phyloP scores from a whole-genome alignment of 2,888 invertebrate species.

The Rhamnusium bicolor region DNA sequence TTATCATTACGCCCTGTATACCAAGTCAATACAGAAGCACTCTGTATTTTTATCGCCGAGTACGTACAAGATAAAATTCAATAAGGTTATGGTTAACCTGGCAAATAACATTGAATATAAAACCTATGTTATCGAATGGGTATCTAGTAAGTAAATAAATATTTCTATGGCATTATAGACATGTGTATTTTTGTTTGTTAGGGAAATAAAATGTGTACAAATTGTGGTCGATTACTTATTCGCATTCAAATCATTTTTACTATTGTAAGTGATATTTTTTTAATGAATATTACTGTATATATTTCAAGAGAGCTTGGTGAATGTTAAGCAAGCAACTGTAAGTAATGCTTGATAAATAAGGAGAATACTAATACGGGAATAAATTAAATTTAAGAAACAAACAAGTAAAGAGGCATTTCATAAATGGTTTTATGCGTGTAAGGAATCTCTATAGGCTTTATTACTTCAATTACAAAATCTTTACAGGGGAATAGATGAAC shows the following conservation, averaged over 20 bases:
- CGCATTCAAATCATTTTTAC: constrained; percentile 26
- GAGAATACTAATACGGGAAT: constrained; percentile 46
- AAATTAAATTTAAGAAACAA: constrained; percentile 39
- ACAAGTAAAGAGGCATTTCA: constrained; percentile 41
- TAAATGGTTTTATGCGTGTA: constrained; percentile 48
- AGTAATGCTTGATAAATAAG: constrained; percentile 39
- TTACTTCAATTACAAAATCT: constrained; percentile 49
- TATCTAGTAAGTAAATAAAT: constrained; percentile 33
- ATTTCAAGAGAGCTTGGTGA: constrained; percentile 26
- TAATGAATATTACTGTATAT: constrained; percentile 39
- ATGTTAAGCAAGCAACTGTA: constrained; percentile 29
- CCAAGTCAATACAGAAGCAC: constrained; percentile 30
- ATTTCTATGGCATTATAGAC: constrained; percentile 31
- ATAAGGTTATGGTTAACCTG: constrained; percentile 37
- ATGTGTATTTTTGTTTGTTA: constrained; percentile 27
- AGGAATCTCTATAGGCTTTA: constrained; percentile 44
- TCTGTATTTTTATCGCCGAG: constrained; percentile 31
- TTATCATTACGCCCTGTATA: not conserved
- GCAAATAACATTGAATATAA: constrained; percentile 28
- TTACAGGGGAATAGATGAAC: constrained; percentile 44
- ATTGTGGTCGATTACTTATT: constrained; percentile 10
- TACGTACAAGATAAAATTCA: constrained; percentile 38
- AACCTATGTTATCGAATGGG: constrained; percentile 29
- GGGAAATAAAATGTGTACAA: constrained; percentile 20
- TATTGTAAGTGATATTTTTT: constrained; percentile 38